These are phyloP conservation scores for Caranx melampygus DNA, from an alignment of 2,113 vertebrate genomes.

Conservation along the genomic window DNA sequence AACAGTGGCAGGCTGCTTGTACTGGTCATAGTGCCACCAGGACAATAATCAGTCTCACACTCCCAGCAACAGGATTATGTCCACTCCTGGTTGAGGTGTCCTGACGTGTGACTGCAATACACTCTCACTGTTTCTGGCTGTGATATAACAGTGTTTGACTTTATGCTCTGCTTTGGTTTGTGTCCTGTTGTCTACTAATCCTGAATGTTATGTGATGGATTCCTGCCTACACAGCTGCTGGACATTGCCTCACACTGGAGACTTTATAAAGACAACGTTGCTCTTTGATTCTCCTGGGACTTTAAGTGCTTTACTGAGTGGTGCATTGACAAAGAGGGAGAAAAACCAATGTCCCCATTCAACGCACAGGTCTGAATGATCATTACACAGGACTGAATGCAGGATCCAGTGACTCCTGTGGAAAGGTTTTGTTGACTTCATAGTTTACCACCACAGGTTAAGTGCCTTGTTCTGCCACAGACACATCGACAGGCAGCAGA, in stretches of 20 bases:
- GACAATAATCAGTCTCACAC: too few species aligned
- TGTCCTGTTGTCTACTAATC: not conserved
- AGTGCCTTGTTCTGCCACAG: slow-evolving; percentile 29
- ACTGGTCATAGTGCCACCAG: too few species aligned
- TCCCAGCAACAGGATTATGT: too few species aligned
- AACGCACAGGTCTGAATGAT: not conserved
- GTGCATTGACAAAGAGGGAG: not conserved
- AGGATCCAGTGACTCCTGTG: not conserved
- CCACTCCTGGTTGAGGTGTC: not conserved
- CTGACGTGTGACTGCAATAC: not conserved
- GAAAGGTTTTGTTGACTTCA: slow-evolving; percentile 25
- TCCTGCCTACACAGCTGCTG: not conserved
- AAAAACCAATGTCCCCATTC: not conserved
- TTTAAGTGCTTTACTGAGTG: not conserved
- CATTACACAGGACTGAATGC: not conserved
- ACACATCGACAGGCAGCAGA: slow-evolving; percentile 1
- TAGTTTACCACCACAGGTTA: not conserved
- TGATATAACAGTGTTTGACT: not conserved
- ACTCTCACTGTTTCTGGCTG: not conserved
- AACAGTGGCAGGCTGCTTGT: too few species aligned
- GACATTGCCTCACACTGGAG: not conserved
- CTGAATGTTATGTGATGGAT: not conserved
- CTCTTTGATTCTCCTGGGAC: not conserved
- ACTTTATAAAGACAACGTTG: not conserved
- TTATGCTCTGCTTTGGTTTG: not conserved